These are phyloP conservation scores for Laspeyria flexula DNA, from an alignment of 2,888 invertebrate genomes.

Conservation along the genomic window DNA sequence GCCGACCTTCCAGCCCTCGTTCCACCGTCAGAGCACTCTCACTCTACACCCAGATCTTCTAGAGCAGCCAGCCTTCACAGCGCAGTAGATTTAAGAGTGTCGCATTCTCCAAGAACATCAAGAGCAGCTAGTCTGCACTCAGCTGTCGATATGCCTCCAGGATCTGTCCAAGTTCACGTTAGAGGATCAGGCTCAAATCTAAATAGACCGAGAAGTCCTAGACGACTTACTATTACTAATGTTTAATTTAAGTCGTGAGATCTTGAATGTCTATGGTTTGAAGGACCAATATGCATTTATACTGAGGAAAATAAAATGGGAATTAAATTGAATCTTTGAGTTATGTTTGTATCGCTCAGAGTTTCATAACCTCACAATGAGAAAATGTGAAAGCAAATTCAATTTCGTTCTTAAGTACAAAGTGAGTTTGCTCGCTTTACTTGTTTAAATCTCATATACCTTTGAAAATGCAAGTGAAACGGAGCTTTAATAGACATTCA, in stretches of 20 bases:
- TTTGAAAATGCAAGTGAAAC: slow-evolving; percentile 11
- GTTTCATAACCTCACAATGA: not conserved
- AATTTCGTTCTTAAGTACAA: not conserved
- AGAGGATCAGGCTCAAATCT: slow-evolving; percentile 71
- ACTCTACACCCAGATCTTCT: slow-evolving; percentile 70
- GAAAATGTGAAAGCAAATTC: not conserved
- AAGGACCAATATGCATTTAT: slow-evolving; percentile 50
- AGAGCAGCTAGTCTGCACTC: slow-evolving; percentile 78
- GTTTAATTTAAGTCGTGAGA: slow-evolving; percentile 50
- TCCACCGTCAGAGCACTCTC: slow-evolving; percentile 81
- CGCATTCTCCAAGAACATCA: slow-evolving; percentile 73
- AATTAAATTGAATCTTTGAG: too few species aligned
- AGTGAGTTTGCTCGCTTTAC: not conserved
- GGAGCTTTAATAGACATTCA: slow-evolving; percentile 23
- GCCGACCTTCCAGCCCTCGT: slow-evolving; percentile 92
- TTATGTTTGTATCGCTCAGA: not conserved
- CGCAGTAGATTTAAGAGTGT: slow-evolving; percentile 74
- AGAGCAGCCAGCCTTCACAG: slow-evolving; percentile 79
- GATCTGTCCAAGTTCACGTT: slow-evolving; percentile 76
- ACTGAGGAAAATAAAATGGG: slow-evolving; percentile 16
- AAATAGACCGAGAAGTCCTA: slow-evolving; percentile 73
- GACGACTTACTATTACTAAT: slow-evolving; percentile 75
- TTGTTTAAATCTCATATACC: not conserved
- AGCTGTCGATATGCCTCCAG: slow-evolving; percentile 70
- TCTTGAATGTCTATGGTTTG: slow-evolving; percentile 36